Base-by-base conservation (phyloP, 2,888 invertebrate genomes). In the Xestia rhomboidea region DNA sequence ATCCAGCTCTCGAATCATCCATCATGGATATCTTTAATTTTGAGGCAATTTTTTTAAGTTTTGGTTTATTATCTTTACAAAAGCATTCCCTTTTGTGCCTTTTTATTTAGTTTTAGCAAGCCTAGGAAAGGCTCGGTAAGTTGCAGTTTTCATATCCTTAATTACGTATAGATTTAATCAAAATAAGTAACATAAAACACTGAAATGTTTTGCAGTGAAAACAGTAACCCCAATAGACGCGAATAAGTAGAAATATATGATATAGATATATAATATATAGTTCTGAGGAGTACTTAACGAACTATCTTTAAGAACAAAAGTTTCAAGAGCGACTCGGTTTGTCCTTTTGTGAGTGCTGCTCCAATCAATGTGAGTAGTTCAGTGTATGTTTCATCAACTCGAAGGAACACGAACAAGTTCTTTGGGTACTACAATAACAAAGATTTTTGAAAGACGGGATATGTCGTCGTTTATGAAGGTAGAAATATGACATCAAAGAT, bases 71-170 rank as follows among this genome's bases (percentile, higher is more conserved):
- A 80, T 44, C 1, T 41, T 73, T 76, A 34, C 57, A 13, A 64
- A 80, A 68, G 89, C 87, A 87, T 88, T 88, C 85, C 86, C 72
- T 74, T 79, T 72, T 62, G 88, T 89, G 89, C 88, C 89, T 87
- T 89, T 77, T 63, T 77, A 63, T 21, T 78, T 87, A 85, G 76
- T 77, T 83, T 77, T 67, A 78, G 71, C 41, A 57, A 66, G 72
- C 68, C 24, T 44, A 13, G 13, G 10, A 66, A 51, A 60, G 34
- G 54, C 46, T 44, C 18, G 18, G n/a, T 54, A 62, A n/a, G 57
- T 60, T 76, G 30, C 18, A 41, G 18, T 66, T 69, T 54, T 30
- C 5, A 68, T 27, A 49, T 68, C 0, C 13, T 46, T 62, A 46
- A 3, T 34, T 44, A 57, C 8, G 34, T 21, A 15, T 34, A 51